Evolutionary conservation across 2,888 invertebrate genomes (phyloP), one percentile per base, ranked within the genome.

Genomic region (Thereva unica): DNA sequence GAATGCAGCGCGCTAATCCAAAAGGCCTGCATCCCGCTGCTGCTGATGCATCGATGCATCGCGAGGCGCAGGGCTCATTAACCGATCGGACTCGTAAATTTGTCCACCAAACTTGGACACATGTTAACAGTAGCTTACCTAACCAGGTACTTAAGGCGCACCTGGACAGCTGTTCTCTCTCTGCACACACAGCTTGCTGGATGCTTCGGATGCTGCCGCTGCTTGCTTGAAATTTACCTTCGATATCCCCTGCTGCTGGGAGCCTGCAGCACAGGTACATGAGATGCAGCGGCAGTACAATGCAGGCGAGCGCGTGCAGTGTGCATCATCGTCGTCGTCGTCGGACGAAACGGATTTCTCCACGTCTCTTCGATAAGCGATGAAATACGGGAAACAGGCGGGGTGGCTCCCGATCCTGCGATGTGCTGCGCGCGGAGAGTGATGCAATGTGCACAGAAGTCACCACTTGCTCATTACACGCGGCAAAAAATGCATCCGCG

Each of bases 391-490:
- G 23, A 23, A 23, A 23, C 23, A 23, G 23, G 23, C 23, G 23
- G 23, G 59, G 49, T 47, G 65, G 56, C 44, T 41, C 59, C 23
- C 2, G 23, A 23, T 23, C 23, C 23, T 23, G 23, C 1, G 23
- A 23, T 23, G 23, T 23, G 23, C 23, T 23, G 23, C 23, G 23
- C 23, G 23, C 23, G 41, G 47, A 54, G 64, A 57, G 57, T 59
- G 65, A 64, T 65, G 59, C 65, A 59, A 49, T 52, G 52, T 66
- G 66, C 45, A 65, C 66, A 66, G 56, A 56, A 56, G 56, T 66
- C 66, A 56, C 66, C 57, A 42, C 37, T 38, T 35, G 65, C 47
- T 44, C 47, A 47, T 47, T 47, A 10, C 47, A 12, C 47, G 2
- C 23, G 23, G 2, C 23, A 23, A 23, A 23, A 23, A 23, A 23